Evolutionary conservation across 2,113 vertebrate genomes (phyloP).

Genomic region (Mola mola): DNA sequence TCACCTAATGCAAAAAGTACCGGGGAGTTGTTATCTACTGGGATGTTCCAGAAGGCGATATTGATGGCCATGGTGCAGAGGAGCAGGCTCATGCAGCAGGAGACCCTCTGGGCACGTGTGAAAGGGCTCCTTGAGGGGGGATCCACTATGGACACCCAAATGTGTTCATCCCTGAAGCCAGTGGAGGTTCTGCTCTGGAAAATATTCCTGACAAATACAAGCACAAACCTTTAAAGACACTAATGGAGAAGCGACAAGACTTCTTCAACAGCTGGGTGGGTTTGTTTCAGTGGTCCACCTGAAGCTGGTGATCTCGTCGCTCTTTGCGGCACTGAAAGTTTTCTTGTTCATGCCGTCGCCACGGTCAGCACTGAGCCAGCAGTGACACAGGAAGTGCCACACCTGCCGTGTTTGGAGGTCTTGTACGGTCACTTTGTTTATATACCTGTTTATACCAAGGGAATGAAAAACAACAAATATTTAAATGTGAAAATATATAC

Average conservation of each 20-base stretch:
- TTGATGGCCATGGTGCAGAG: conserved; percentile 88
- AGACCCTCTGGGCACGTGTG: conserved; percentile 83
- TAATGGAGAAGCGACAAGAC: background rate
- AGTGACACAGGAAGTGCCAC: conserved; percentile 80
- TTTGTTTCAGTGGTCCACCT: conserved; percentile 47
- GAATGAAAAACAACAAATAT: too few relatives aligned
- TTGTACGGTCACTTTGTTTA: conserved; percentile 77
- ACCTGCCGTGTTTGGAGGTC: conserved; percentile 77
- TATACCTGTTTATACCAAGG: conserved; percentile 78
- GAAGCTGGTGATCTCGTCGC: conserved; percentile 82
- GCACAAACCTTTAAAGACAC: background rate
- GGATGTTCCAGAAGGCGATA: conserved; percentile 86
- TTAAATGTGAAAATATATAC: too few relatives aligned
- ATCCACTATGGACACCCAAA: conserved; percentile 84
- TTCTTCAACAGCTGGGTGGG: background rate
- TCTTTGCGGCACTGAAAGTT: conserved; percentile 80
- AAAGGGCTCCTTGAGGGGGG: conserved; percentile 83
- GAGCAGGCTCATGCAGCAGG: conserved; percentile 85
- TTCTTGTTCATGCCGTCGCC: conserved; percentile 77
- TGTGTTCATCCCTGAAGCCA: conserved; percentile 85
- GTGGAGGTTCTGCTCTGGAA: conserved; percentile 82
- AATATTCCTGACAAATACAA: conserved; percentile 76
- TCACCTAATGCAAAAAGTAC: conserved; percentile 79
- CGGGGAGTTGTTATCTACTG: conserved; percentile 63
- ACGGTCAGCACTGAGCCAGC: conserved; percentile 76